Evolutionary conservation across 2,888 invertebrate genomes (phyloP).

Genomic region (Amphiduros pacificus): DNA sequence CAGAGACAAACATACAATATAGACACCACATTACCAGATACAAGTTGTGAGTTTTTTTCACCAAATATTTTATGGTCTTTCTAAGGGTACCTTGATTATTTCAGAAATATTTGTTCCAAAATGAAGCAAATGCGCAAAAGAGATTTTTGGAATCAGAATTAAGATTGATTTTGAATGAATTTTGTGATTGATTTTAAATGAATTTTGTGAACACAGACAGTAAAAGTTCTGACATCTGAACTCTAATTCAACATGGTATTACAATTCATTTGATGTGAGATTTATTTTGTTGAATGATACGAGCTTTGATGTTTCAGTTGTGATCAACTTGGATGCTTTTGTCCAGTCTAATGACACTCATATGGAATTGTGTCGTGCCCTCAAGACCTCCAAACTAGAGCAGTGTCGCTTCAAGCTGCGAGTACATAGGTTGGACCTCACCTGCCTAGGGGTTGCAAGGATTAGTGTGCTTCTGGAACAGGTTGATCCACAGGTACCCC

Average conservation of each 20-base stretch:
- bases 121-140: no score
- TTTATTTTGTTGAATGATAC: background rate
- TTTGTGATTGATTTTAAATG: no score
- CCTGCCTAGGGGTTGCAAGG: constrained; percentile 45
- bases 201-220: no score
- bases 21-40: constrained; percentile 41
- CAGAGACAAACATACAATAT: constrained; percentile 28
- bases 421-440: constrained; percentile 45
- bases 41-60: constrained; percentile 34
- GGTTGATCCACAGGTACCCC: constrained; percentile 40
- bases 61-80: background rate
- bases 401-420: constrained; percentile 42
- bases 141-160: no score
- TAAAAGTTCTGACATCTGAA: no score
- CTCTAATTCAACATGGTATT: no score
- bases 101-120: no score
- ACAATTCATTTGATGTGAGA: background rate
- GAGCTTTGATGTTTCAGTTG: constrained; percentile 35
- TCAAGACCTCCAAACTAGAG: constrained; percentile 44
- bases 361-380: constrained; percentile 50
- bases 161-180: no score
- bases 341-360: constrained; percentile 46
- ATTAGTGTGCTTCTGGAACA: constrained; percentile 46
- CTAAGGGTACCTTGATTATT: no score
- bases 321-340: constrained; percentile 49